phyloP scores from a whole-genome alignment of 2,888 invertebrate species.

The Tinea semifulvella region DNA sequence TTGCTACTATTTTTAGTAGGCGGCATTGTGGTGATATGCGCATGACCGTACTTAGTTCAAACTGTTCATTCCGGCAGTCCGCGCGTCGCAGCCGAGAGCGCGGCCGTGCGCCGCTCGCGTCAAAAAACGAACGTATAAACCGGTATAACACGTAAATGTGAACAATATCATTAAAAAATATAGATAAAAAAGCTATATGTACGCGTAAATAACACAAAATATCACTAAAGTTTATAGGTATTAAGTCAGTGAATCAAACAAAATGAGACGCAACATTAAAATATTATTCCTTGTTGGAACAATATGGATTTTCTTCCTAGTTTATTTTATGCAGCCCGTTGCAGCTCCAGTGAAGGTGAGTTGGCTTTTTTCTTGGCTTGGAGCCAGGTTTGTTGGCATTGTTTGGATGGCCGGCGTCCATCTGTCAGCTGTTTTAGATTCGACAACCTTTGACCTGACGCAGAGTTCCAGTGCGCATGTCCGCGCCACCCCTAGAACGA shows the following conservation, averaged over 20 bases:
- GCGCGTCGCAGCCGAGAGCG: conserved; percentile 46
- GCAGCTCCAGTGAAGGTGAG: conserved; percentile 25
- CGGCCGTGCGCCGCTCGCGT: conserved; percentile 55
- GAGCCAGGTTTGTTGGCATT: conserved; percentile 19
- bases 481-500: conserved; percentile 32
- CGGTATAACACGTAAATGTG: no score
- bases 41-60: conserved; percentile 33
- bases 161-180: no score
- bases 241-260: no score
- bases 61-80: conserved; percentile 29
- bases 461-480: conserved; percentile 31
- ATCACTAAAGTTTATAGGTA: no score
- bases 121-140: conserved; percentile 1
- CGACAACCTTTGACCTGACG: conserved; percentile 13
- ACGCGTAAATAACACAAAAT: no score
- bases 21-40: conserved; percentile 33
- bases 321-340: conserved; percentile 59
- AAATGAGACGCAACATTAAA: conserved; percentile 58
- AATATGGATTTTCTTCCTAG: conserved; percentile 54
- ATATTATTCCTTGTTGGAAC: conserved; percentile 48
- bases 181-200: no score
- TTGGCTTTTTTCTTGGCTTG: conserved; percentile 13
- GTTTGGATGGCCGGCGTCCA: conserved; percentile 15
- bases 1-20: conserved; percentile 13
- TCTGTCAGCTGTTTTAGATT: conserved; percentile 32